Conservation (phyloP, 2,888 invertebrate genomes). For the Hipparchia sbordonii region DNA sequence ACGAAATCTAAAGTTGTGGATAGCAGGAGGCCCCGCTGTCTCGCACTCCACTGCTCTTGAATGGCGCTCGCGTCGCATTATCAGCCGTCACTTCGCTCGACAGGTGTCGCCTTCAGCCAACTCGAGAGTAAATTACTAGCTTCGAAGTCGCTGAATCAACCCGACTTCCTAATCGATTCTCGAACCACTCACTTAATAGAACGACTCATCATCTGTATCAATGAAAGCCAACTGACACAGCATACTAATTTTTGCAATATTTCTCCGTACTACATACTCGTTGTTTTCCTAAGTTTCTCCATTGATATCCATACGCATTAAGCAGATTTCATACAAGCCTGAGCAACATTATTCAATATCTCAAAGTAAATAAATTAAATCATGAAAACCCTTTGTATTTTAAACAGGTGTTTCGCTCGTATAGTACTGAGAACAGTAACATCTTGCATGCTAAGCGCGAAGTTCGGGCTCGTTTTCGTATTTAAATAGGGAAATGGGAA, state of each 20-base stretch:
- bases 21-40: constrained; percentile 53
- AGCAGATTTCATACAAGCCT: neutral
- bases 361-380: constrained; percentile 4
- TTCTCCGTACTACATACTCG: neutral
- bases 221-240: constrained; percentile 48
- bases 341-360: constrained; percentile 6
- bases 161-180: constrained; percentile 77
- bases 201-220: constrained; percentile 58
- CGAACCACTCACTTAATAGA: constrained; percentile 63
- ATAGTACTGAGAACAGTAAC: constrained; percentile 66
- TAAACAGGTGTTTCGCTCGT: constrained; percentile 52
- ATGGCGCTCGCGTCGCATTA: constrained; percentile 78
- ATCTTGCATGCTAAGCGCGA: constrained; percentile 76
- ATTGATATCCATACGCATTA: neutral
- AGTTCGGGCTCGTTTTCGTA: constrained; percentile 79
- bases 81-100: constrained; percentile 78
- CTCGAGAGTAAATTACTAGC: constrained; percentile 82
- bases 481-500: constrained; percentile 83
- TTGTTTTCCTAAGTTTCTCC: neutral
- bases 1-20: constrained; percentile 45
- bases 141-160: constrained; percentile 79
- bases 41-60: constrained; percentile 70
- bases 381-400: constrained; percentile 23
- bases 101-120: constrained; percentile 82
- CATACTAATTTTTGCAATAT: neutral